Base-by-base conservation (phyloP, 2,888 invertebrate genomes). In the Conops quadrifasciatus region DNA sequence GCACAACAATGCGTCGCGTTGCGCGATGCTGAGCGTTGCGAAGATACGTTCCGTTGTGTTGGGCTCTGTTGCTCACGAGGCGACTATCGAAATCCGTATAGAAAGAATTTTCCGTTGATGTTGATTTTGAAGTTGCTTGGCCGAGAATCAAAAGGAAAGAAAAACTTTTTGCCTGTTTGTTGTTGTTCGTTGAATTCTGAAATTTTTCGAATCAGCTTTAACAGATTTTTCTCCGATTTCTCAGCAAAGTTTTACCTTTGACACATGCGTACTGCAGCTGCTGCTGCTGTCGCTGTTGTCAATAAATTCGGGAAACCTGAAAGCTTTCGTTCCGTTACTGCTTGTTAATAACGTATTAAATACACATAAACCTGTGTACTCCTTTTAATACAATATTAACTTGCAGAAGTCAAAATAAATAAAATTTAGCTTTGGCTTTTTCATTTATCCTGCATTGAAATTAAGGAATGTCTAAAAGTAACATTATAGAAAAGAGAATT, bases 91-190 rank as follows among this genome's bases (percentile, higher is more conserved):
- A 73, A 72, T 68, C 72, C 75, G 76, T 75, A 75, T 77, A 76
- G 76, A 76, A 76, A 75, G 76, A 16, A 77, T 73, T 76, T 74
- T 77, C 72, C 63, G 74, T 75, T 75, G 74, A 74, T 75, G 75
- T 65, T 70, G 74, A 76, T 76, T 77, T 75, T 71, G 74, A 75
- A 75, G 70, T 68, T 53, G 73, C 72, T 76, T 72, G 73, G 36
- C 36, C 36, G 4, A 73, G 72, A 75, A 74, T 75, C 73, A 62
- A 59, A 67, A 59, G 67, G 47, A 62, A 67, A 67, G 45, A 58
- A 67, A 67, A 67, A 59, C n/a, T 65, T 36, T 65, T 43, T 58
- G 11, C 16, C 26, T 58, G 28, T 26, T 58, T 26, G 28, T 58
- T 67, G 19, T 67, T 60, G 21, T 58, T 58, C n/a, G 7, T 26